Evolutionary conservation across 2,797 vertebrate species (phyloP), one percentile per base, ranked within the genome.

Genomic region (Melanotaenia nigrans): DNA sequence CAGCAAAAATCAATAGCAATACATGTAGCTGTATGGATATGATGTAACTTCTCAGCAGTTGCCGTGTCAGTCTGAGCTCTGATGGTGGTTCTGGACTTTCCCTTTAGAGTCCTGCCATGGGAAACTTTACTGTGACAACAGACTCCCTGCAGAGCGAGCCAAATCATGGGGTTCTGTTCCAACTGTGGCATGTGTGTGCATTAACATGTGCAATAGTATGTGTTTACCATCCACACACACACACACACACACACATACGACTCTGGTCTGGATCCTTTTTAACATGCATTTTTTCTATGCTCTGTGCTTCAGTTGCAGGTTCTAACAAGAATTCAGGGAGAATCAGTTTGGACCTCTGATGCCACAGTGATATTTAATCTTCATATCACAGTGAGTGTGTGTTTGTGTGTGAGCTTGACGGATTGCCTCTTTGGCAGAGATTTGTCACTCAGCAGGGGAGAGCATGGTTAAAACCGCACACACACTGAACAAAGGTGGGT

Each of bases 381-480:
- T 69, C 65, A 67, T 71, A 71, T 68, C 45, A 71, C 51, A 54
- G 33, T 36, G 47, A 56, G 35, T 36, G 20, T 71, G 55, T 69
- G 63, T 47, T 66, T 56, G 55, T 58, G 59, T 42, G 40, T 38
- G 61, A 35, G 68, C 62, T 68, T 87, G 90, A 86, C 25, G 51
- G 79, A 91, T 81, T 70, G 80, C 75, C 56, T 84, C 64, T 83
- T 78, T 91, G 78, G 70, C 81, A 79, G 79, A 73, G 81, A 91
- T 89, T 90, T 88, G 82, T 89, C 81, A 86, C 86, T 78, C 89
- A 87, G 79, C 83, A 71, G 84, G 85, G 74, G 82, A 66, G 77
- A 55, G 58, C 61, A 68, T 56, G 61, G 55, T 60, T 69, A 73
- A 86, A 84, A 82, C 71, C 62, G 71, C 30, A 38, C 61, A 73